These are phyloP conservation scores for Mionectes macconnelli DNA, from an alignment of 2,113 vertebrate genomes.

Conservation along the genomic window DNA sequence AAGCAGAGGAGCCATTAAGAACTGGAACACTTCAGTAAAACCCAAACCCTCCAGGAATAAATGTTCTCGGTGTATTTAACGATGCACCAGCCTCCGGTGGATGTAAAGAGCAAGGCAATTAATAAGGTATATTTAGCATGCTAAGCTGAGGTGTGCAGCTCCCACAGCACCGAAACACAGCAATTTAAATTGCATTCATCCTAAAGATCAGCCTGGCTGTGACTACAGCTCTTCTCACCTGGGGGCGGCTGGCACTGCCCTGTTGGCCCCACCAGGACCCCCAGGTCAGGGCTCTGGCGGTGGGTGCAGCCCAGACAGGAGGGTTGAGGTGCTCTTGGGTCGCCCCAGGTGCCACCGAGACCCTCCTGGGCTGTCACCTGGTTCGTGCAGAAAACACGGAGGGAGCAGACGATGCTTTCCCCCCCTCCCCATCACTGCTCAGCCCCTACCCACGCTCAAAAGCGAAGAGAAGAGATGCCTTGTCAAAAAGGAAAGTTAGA, in stretches of 20 bases:
- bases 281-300: not conserved
- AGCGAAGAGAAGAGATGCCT: not conserved
- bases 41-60: slow-evolving; percentile 32
- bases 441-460: not conserved
- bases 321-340: not conserved
- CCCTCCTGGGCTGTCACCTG: not conserved
- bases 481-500: not conserved
- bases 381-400: not conserved
- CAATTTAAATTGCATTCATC: slow-evolving; percentile 42
- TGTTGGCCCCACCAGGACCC: fast-evolving
- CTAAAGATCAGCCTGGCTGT: slow-evolving; percentile 22
- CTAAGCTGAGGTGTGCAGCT: slow-evolving; percentile 45
- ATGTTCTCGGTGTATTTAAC: not conserved
- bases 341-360: not conserved
- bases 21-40: not conserved
- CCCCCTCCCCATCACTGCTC: not conserved
- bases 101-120: slow-evolving; percentile 64
- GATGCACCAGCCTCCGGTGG: not conserved
- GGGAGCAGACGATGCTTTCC: not conserved
- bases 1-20: not conserved
- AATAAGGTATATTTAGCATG: slow-evolving; percentile 67
- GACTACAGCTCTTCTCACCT: not conserved
- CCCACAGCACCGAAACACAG: slow-evolving; percentile 38
- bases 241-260: not conserved
- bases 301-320: not conserved